phyloP scores from a whole-genome alignment of 2,113 vertebrate species.

The Ictalurus punctatus region DNA sequence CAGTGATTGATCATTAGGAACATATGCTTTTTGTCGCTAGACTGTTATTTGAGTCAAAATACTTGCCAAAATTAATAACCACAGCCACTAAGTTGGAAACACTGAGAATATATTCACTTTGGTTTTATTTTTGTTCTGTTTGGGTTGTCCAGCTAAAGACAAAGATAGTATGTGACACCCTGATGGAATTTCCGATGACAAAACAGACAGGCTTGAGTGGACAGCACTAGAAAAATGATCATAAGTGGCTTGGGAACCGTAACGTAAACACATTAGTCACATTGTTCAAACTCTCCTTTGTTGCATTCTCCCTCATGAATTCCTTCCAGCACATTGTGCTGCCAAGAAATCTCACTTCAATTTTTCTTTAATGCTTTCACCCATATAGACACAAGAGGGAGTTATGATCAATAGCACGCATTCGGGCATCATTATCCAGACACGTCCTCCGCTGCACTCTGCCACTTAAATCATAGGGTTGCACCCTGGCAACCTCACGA shows the following conservation, averaged over 20 bases:
- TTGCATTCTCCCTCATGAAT: conserved; percentile 44
- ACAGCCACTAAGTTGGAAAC: background rate
- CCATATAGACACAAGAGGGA: conserved; percentile 63
- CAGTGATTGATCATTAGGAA: background rate
- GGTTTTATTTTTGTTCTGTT: conserved; percentile 16
- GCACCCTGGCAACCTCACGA: conserved; percentile 60
- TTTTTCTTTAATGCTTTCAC: conserved; percentile 65
- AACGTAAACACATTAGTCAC: conserved; percentile 68
- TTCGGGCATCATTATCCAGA: conserved; percentile 73
- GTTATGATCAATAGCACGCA: conserved; percentile 70
- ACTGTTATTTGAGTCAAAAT: background rate
- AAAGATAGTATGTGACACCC: conserved; percentile 23
- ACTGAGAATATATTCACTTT: background rate
- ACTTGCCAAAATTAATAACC: background rate
- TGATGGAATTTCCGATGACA: conserved; percentile 37
- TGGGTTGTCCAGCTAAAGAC: conserved; percentile 22
- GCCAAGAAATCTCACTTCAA: conserved; percentile 61
- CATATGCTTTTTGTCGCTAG: background rate
- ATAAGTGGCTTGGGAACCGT: conserved; percentile 53
- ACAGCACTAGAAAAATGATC: conserved; percentile 55
- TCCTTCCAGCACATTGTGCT: conserved; percentile 46
- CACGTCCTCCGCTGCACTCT: conserved; percentile 65
- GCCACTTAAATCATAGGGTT: conserved; percentile 69
- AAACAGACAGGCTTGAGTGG: conserved; percentile 46
- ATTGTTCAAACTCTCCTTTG: conserved; percentile 55